Conservation (phyloP, 2,888 invertebrate genomes). For the Thyatira batis region DNA sequence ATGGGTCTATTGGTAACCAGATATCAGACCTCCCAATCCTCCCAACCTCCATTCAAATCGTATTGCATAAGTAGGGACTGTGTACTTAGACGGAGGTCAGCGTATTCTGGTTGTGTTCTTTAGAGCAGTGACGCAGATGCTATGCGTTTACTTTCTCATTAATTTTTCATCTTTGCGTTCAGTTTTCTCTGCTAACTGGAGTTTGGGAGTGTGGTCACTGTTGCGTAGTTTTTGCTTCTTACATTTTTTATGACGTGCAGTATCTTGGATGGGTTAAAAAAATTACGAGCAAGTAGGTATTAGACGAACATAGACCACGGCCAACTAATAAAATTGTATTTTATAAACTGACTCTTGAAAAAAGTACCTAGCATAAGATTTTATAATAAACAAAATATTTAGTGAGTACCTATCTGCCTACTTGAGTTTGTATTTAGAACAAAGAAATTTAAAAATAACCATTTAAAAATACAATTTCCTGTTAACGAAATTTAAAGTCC, state of each 20-base stretch:
- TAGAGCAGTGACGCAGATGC: conserved; percentile 58
- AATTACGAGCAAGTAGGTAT: too few relatives aligned
- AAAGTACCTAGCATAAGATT: too few relatives aligned
- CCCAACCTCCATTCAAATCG: conserved; percentile 19
- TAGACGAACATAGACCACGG: too few relatives aligned
- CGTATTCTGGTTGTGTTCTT: conserved; percentile 34
- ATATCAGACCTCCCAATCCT: conserved; percentile 31
- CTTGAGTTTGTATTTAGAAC: too few relatives aligned
- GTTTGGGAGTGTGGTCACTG: conserved; percentile 22
- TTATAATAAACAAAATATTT: too few relatives aligned
- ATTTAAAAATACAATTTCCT: not conserved
- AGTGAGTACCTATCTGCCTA: too few relatives aligned
- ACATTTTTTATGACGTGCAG: not conserved
- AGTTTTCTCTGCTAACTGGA: conserved; percentile 45
- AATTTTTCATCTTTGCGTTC: conserved; percentile 61
- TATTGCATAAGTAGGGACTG: conserved; percentile 10
- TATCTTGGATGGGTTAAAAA: not conserved
- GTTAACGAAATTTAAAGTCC: not conserved
- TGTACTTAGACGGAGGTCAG: conserved; percentile 34
- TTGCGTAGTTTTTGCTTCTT: not conserved
- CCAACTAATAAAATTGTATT: too few relatives aligned
- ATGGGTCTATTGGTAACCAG: conserved; percentile 52
- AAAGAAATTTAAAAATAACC: not conserved
- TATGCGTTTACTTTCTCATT: conserved; percentile 67
- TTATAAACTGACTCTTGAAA: too few relatives aligned